Base-by-base conservation (phyloP, 2,113 vertebrate species). In the Chlamydotis undulata region DNA sequence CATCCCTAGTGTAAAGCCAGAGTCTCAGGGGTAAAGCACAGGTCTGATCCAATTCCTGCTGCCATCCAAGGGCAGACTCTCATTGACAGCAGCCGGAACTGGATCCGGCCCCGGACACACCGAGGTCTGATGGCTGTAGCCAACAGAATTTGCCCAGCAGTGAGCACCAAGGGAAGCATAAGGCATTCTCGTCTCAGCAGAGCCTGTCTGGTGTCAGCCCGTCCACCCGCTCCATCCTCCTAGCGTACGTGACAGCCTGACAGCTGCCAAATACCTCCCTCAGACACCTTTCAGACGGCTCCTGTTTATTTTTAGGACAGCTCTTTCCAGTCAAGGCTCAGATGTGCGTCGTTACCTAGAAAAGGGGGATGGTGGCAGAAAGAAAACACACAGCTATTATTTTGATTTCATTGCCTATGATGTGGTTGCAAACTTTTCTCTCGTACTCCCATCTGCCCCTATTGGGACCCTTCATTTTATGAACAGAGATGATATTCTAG, bases 221-320 rank as follows among this genome's bases (percentile, higher is more conserved):
- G 94, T 80, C 95, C 94, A 89, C 87, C 94, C 73, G 61, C 93
- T 92, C 93, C 91, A 94, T 91, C 93, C 53, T 73, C 65, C 90
- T 1, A 49, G 65, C 60, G 9, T 87, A 76, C 45, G 45, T 95
- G 95, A 94, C 96, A 97, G 94, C 69, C 94, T 84, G 94, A 82
- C 95, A 95, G 93, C 88, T 96, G 96, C 95, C 96, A 95, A 50
- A 80, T 89, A 69, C 95, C 93, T 97, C 95, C 94, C 84, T 96
- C 96, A 96, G 94, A 96, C 96, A 97, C 96, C 94, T 97, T 96
- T 85, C 95, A 96, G 96, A 94, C 91, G 4, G 89, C 83, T 96
- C 93, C 89, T 91, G 96, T 41, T 96, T 97, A 97, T 96, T 97
- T 97, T 97, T 97, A 97, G 96, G 95, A 87, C 86, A 89, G 77